Evolutionary conservation across 2,888 invertebrate species (phyloP).

Genomic region (Drosophila mercatorum): DNA sequence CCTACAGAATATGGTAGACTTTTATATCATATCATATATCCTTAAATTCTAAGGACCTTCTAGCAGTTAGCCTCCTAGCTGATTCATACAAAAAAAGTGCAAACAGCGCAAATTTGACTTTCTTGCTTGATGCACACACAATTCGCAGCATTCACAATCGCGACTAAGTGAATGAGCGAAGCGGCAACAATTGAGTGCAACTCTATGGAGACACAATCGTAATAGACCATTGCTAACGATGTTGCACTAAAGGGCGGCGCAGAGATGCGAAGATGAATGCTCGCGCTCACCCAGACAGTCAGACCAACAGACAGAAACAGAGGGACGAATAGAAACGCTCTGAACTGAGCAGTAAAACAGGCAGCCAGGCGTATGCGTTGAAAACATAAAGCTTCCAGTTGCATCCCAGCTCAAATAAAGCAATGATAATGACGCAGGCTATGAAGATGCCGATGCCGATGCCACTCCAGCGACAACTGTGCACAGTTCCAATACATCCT

Average conservation of each 20-base stretch:
- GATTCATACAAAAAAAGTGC: background rate
- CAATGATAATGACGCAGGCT: slow-evolving; percentile 40
- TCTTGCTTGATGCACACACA: slow-evolving; percentile 67
- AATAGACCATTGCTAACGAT: slow-evolving; percentile 76
- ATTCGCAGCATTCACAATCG: slow-evolving; percentile 53
- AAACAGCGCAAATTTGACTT: slow-evolving; percentile 67
- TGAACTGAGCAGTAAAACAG: slow-evolving; percentile 48
- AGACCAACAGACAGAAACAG: background rate
- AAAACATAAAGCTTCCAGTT: slow-evolving; percentile 62
- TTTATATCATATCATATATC: no score
- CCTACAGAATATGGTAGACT: background rate
- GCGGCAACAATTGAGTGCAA: slow-evolving; percentile 52
- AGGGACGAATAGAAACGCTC: slow-evolving; percentile 32
- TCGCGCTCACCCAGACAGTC: background rate
- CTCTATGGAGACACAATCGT: slow-evolving; percentile 69
- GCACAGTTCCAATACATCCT: slow-evolving; percentile 25
- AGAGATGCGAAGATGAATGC: slow-evolving; percentile 3
- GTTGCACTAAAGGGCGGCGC: slow-evolving; percentile 56
- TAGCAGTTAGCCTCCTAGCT: background rate
- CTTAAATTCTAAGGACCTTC: background rate
- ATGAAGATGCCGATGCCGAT: slow-evolving; percentile 17
- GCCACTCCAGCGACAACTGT: slow-evolving; percentile 8
- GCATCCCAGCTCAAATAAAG: slow-evolving; percentile 55
- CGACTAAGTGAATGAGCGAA: slow-evolving; percentile 53
- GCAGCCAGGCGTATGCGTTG: slow-evolving; percentile 63